Evolutionary conservation across 2,113 vertebrate species (phyloP), one percentile per base, ranked within the genome.

Genomic region (Tylochromis polylepis): DNA sequence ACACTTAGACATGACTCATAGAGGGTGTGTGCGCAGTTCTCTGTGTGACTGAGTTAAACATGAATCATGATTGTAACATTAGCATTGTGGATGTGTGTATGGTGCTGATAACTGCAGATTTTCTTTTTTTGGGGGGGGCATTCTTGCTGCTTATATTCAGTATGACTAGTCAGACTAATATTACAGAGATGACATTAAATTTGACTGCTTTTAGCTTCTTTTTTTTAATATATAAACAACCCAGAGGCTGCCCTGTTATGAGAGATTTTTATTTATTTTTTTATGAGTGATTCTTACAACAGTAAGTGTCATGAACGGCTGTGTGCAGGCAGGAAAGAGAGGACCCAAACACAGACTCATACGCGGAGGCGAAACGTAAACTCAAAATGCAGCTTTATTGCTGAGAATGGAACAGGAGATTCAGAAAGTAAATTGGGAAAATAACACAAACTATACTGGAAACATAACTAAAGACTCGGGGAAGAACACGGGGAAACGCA

Each of bases 1-100:
- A 92, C 91, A 85, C 86, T 87, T 80, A 24, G 60, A 78, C 38
- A n/a, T 93, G 91, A 93, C 80, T 94, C 90, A 94, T 81, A 9
- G 12, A n/a, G 24, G 2, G 62, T 41, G 58, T 85, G 59, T 79
- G 67, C 18, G 31, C 15, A 38, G 65, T 14, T 31, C 36, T 85
- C 10, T 81, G 65, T 75, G 83, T 72, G 85, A 77, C 78, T 79
- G 79, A 89, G 83, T 59, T 78, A 77, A 85, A 72, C 80, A 83
- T 89, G 91, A 92, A 88, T 95, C 93, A 88, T 60, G 3, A 56
- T 83, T 14, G 3, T 9, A 83, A 75, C 72, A 34, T 55, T 14
- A 8, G n/a, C n/a, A 16, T 57, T 31, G 49, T 38, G 29, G 14
- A 43, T 14, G 27, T 14, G 24, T 41, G 46, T 4, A 38, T 62